Evolutionary conservation across 2,113 vertebrate genomes (phyloP), one percentile per base, ranked within the genome.

Genomic region (Raja brachyura): DNA sequence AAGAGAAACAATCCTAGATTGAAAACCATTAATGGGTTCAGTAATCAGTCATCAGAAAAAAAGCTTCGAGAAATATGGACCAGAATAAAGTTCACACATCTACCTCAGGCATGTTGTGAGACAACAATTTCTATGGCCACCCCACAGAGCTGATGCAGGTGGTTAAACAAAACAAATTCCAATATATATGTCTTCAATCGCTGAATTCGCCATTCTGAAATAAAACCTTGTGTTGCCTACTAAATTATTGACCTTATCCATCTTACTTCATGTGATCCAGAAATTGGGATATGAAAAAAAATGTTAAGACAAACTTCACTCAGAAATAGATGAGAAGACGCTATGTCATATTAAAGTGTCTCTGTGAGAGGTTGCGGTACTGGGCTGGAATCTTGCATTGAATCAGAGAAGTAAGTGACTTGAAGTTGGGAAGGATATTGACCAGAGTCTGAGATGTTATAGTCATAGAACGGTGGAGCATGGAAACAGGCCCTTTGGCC

Each of bases 121-220:
- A 20, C 48, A 66, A 66, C n/a, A 61, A 90, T 90, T 90, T 90
- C 85, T 90, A 66, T 66, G n/a, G 85, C n/a, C 85, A 90, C 63
- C 85, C 31, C 8, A 90, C 66, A 90, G 16, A 66, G 31, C 61
- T 66, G 85, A 59, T 90, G 39, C 85, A 66, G 59, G 14, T 90
- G 59, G 85, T 66, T 90, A 61, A 33, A 66, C n/a, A 22, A 90
- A 90, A 90, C 66, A 31, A 90, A 90, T 59, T 90, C 33, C 66
- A 90, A 66, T 90, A 33, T 66, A 90, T 90, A 90, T 66, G 61
- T n/a, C 85, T 90, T 61, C 5, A 33, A 61, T 90, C 85, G 66
- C 59, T 90, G 85, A 66, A 66, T 61, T 66, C 33, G n/a, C 61
- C 85, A 90, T 90, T 90, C 31, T 90, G 85, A 90, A 90, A 66